Evolutionary conservation across 1,140 invertebrate genomes (phyloP), one percentile per base, ranked within the genome.

Genomic region (Camponotus pennsylvanicus): DNA sequence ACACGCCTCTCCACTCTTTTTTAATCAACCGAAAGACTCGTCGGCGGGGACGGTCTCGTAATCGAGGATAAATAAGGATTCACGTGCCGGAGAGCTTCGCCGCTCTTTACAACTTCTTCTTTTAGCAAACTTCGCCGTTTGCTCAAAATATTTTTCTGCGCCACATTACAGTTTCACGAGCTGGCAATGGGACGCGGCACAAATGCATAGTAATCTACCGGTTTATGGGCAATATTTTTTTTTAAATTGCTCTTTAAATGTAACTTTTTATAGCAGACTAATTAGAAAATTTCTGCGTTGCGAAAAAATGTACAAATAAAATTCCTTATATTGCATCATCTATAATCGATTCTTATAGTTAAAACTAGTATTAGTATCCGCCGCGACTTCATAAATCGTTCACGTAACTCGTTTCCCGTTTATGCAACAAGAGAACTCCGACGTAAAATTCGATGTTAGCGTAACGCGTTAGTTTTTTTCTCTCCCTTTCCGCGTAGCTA

Each of bases 1-100:
- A 55, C 40, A 63, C 67, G 55, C 78, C 67, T 82, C 79, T 86
- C 79, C 45, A 37, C 77, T 66, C 64, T 86, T 69, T 86, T 79
- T 86, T 79, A 78, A 80, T 86, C 76, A 79, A 86, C 84, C 79
- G 79, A 83, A 34, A 83, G 82, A 66, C 70, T 73, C 80, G 80
- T 49, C 70, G 80, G 42, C 77, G 69, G 34, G 40, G 69, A 83
- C 79, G 69, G 69, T 32, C 79, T 75, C 79, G 55, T 83, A 83
- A 83, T 83, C 79, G 79, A 45, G 79, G 79, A 83, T 83, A 83
- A 83, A 83, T 83, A 75, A 83, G 79, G 79, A 73, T 75, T 75
- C 79, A 7, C 64, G 77, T 64, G 34, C 49, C 64, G 45, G 15
- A 63, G 40, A 63, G 40, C 40, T 45, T 9, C 52, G 45, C n/a